Evolutionary conservation across 2,113 vertebrate genomes (phyloP).

Genomic region (Micronycteris hirsuta): DNA sequence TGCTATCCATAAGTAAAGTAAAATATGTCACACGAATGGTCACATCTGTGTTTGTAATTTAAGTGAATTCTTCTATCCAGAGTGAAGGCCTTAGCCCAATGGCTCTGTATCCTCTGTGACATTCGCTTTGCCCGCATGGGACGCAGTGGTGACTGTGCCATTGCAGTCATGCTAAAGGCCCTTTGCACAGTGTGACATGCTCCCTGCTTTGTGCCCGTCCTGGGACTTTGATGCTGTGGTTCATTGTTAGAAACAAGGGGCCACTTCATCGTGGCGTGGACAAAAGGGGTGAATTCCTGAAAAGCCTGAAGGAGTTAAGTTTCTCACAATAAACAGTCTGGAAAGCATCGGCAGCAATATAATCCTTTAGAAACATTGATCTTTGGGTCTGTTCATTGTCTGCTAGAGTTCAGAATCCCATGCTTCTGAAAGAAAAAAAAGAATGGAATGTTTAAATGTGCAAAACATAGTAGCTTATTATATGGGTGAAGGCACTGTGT

Average conservation of each 20-base stretch:
- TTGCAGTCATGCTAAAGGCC: constrained; percentile 8
- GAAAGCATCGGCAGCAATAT: not conserved
- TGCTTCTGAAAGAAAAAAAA: not conserved
- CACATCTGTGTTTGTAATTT: not conserved
- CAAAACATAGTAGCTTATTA: not conserved
- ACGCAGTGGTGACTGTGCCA: not conserved
- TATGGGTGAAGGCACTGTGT: not conserved
- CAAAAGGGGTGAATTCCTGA: constrained; percentile 46
- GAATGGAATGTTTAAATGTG: not conserved
- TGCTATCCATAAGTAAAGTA: not conserved
- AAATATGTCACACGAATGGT: not conserved
- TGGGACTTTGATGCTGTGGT: constrained; percentile 45
- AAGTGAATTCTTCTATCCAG: not conserved
- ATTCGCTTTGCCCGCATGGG: not conserved
- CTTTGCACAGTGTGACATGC: constrained; percentile 47
- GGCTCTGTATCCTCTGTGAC: not conserved
- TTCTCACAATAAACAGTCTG: constrained; percentile 61
- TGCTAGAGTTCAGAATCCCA: constrained; percentile 32
- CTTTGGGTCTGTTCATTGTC: constrained; percentile 22
- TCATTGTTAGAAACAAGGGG: constrained; percentile 64
- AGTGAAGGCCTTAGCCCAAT: not conserved
- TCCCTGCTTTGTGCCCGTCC: constrained; percentile 47
- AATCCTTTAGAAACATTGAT: constrained; percentile 38
- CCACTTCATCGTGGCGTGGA: constrained; percentile 55
- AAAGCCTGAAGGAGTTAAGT: constrained; percentile 57